A percentile compares a stretch with the other conserved stretches of the same genome.
These are phyloP conservation scores for Melanotaenia nigrans DNA, from an alignment of 2,797 vertebrate genomes.

Conservation along the genomic window DNA sequence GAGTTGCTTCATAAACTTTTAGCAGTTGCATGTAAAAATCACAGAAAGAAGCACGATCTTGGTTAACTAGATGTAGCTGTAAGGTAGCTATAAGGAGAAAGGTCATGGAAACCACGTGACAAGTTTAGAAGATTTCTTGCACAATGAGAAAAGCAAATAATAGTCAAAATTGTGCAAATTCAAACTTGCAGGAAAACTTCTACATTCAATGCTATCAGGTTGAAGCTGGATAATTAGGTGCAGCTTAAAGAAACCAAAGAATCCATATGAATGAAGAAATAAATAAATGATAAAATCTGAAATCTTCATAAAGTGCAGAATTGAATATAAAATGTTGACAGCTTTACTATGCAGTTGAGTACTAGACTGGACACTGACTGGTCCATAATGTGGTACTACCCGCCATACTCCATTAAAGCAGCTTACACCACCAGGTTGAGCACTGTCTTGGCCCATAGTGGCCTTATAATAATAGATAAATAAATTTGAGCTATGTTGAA, in stretches of 20 bases:
- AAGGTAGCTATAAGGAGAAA: background rate
- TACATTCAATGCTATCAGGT: background rate
- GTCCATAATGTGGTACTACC: constrained; percentile 35
- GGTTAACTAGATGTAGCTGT: too few relatives aligned
- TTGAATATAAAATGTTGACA: background rate
- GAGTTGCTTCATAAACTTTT: too few relatives aligned
- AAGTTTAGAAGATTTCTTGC: background rate
- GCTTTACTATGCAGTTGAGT: too few relatives aligned
- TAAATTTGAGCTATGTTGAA: constrained; percentile 14
- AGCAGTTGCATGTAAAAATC: too few relatives aligned
- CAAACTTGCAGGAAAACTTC: background rate
- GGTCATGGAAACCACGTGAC: background rate
- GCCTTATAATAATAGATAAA: constrained; percentile 20
- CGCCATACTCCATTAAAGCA: constrained; percentile 23
- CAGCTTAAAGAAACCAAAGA: background rate
- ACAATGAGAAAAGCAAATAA: background rate
- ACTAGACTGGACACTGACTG: background rate
- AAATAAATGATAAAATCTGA: too few relatives aligned
- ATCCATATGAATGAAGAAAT: too few relatives aligned
- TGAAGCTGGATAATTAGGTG: background rate
- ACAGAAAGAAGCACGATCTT: too few relatives aligned
- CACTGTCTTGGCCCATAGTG: constrained; percentile 21
- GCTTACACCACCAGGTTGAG: constrained; percentile 25
- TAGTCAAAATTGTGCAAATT: background rate
- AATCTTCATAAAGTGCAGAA: too few relatives aligned